phyloP scores from a whole-genome alignment of 2,797 vertebrate genomes.

The Fringilla coelebs region DNA sequence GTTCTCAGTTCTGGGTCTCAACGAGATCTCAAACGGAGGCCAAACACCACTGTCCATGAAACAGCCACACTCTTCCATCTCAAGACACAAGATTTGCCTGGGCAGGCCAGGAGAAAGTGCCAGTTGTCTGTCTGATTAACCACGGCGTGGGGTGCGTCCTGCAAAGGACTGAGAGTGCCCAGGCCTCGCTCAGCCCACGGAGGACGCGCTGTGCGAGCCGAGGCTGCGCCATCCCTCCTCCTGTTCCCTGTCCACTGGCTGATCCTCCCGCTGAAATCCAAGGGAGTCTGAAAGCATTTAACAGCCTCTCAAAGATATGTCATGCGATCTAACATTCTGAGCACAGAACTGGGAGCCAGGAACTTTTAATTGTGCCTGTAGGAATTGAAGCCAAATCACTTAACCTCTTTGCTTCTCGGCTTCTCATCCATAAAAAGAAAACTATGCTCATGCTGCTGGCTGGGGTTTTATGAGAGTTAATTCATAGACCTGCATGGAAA shows the following conservation, averaged over 20 bases:
- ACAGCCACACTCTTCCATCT: not conserved
- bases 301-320: constrained; percentile 62
- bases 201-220: not conserved
- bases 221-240: not conserved
- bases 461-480: constrained; percentile 51
- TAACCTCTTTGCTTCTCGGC: constrained; percentile 41
- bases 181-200: not conserved
- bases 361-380: constrained; percentile 66
- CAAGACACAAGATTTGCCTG: not conserved
- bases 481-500: constrained; percentile 60
- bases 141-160: fast-evolving
- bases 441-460: constrained; percentile 7
- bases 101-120: not conserved
- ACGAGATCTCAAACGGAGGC: not conserved
- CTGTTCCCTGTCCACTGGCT: not conserved
- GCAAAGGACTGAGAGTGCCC: not conserved
- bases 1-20: not conserved
- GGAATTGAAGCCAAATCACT: constrained; percentile 47
- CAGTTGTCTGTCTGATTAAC: not conserved
- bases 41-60: not conserved
- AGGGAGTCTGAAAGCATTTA: constrained; percentile 61
- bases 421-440: constrained; percentile 43
- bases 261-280: constrained; percentile 19
- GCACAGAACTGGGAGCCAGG: constrained; percentile 64
- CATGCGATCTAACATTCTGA: constrained; percentile 66